Evolutionary conservation across 2,888 invertebrate genomes (phyloP), one percentile per base, ranked within the genome.

Genomic region (Drosophila infuscata): DNA sequence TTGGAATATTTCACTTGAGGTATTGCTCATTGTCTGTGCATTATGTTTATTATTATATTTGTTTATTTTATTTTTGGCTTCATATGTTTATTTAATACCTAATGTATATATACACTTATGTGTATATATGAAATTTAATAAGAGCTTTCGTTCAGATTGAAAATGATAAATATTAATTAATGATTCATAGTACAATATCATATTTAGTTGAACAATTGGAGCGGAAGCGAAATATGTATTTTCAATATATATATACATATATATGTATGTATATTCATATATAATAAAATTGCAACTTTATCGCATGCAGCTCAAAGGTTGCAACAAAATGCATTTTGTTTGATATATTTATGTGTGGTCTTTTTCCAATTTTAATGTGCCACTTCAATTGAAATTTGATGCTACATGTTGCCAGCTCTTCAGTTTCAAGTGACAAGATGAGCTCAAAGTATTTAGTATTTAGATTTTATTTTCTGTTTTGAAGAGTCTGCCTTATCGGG

Each of bases 381-480:
- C 67, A 75, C 78, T 83, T 81, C 62, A 83, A 70, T 74, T 69
- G 88, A 60, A 89, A 83, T 84, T 84, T 65, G 82, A 89, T 71
- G 70, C 88, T 49, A 46, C 41, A 71, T 71, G 41, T 83, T 74
- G 58, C 56, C 65, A 59, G 53, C 38, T 57, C 38, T 41, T n/a
- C 33, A 66, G 51, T 54, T 69, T 67, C 73, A 36, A 64, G 65
- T 67, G 66, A 58, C 72, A 78, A 71, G 35, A 58, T 70, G 65
- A 59, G 51, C 62, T 33, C 68, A 51, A 49, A 32, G 54, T 56
- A 63, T 59, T 46, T 43, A 36, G 25, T 52, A 35, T 32, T 63
- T 70, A 30, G 60, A n/a, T 30, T 29, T 17, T 66, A 51, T 56
- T 46, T 38, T 53, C 59, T 58, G 36, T 41, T 35, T 58, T 48